Percentiles rank a stretch among this genome's conserved stretches.
Evolutionary conservation across 2,113 vertebrate genomes (phyloP).

Genomic region (Xenopus borealis): DNA sequence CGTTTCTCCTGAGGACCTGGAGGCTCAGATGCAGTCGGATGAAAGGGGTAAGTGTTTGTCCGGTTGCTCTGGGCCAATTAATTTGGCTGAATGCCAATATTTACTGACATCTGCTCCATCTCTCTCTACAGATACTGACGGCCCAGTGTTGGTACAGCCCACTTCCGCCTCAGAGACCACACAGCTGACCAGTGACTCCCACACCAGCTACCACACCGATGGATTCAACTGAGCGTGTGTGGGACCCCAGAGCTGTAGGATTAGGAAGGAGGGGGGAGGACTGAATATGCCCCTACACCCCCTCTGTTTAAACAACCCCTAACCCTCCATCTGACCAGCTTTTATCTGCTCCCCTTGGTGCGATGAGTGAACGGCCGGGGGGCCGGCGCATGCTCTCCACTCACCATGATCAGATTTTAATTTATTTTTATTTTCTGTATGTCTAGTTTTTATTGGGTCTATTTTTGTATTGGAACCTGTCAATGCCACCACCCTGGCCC

Average conservation of each 20-base stretch:
- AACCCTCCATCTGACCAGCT: conserved; percentile 36
- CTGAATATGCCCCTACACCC: conserved; percentile 27
- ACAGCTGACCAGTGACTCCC: conserved; percentile 88
- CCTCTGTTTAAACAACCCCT: conserved; percentile 33
- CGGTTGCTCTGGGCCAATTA: not conserved
- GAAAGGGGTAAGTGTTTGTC: conserved; percentile 82
- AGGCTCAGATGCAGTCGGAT: conserved; percentile 93
- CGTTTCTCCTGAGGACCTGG: conserved; percentile 95
- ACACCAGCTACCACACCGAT: conserved; percentile 94
- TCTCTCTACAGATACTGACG: conserved; percentile 72
- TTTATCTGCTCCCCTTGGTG: conserved; percentile 32
- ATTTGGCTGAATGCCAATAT: no score
- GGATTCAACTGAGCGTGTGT: conserved; percentile 80
- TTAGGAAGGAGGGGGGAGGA: conserved; percentile 58
- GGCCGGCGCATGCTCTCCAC: conserved; percentile 33
- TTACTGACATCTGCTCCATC: no score
- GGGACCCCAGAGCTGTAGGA: conserved; percentile 68
- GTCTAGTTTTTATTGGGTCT: conserved; percentile 46
- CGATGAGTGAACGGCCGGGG: conserved; percentile 24
- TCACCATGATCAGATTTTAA: no score
- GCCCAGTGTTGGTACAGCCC: conserved; percentile 88
- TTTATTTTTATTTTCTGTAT: conserved; percentile 34
- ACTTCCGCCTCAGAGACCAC: conserved; percentile 94
- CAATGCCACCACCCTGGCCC: conserved; percentile 15
- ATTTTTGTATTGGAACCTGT: conserved; percentile 43